phyloP scores from a whole-genome alignment of 2,113 vertebrate genomes.

The Cryptoleucopteryx plumbea region DNA sequence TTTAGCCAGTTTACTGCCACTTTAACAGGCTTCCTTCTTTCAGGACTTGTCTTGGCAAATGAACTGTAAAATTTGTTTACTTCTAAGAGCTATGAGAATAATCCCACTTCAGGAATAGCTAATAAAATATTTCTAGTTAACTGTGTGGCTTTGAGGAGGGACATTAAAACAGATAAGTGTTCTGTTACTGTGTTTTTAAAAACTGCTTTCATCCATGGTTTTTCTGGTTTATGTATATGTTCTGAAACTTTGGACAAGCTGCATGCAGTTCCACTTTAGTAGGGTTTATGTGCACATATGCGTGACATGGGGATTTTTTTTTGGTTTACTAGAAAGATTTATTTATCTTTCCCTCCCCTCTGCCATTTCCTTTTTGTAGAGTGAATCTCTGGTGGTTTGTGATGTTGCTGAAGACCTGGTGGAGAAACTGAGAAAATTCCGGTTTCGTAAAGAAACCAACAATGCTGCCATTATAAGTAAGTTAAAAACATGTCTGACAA shows the following conservation, averaged over 20 bases:
- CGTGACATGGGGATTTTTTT: neutral
- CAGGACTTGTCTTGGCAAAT: neutral
- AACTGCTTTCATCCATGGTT: neutral
- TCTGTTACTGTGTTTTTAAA: neutral
- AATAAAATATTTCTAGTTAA: neutral
- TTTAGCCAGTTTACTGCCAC: neutral
- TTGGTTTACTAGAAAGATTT: neutral
- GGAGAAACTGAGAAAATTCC: constrained; percentile 90
- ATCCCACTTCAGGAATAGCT: neutral
- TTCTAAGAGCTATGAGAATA: neutral
- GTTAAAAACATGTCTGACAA: constrained; percentile 35
- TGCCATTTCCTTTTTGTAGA: constrained; percentile 68
- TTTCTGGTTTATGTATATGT: neutral
- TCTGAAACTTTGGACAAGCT: neutral
- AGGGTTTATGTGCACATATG: neutral
- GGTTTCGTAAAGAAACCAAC: constrained; percentile 96
- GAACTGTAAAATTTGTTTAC: neutral
- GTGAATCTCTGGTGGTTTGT: constrained; percentile 94
- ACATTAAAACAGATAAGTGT: neutral
- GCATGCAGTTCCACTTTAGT: neutral
- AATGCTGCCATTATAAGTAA: constrained; percentile 98
- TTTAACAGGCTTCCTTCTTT: neutral
- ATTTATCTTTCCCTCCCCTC: neutral
- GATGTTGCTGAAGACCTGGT: constrained; percentile 93
- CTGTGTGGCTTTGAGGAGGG: neutral